A percentile compares a stretch with the other conserved stretches of the same genome.
Evolutionary conservation across 2,797 vertebrate genomes (phyloP).

Genomic region (Mormyrus proboscirostris): DNA sequence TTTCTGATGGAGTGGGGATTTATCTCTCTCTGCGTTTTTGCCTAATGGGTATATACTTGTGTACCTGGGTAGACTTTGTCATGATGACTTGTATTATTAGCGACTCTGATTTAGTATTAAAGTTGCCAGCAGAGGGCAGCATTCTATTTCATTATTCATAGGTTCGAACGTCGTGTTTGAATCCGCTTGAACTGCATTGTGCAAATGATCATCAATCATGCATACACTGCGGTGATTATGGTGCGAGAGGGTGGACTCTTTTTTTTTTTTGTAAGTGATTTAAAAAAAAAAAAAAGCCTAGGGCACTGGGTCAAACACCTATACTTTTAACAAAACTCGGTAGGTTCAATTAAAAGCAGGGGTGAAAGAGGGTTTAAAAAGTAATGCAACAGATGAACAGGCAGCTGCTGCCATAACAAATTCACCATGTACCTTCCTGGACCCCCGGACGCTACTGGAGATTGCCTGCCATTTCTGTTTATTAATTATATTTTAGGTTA

Average conservation of each 20-base stretch:
- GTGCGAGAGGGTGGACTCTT: neutral
- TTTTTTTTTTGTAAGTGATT: neutral
- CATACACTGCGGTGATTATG: neutral
- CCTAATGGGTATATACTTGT: neutral
- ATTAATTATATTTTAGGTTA: constrained; percentile 25
- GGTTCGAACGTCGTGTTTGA: neutral
- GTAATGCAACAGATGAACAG: neutral
- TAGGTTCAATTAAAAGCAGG: neutral
- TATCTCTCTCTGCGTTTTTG: neutral
- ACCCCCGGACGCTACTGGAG: neutral
- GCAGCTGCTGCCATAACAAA: neutral
- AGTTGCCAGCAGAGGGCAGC: constrained; percentile 25
- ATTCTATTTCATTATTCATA: constrained; percentile 10
- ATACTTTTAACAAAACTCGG: neutral
- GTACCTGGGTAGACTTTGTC: neutral
- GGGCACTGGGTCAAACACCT: neutral
- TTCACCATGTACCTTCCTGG: neutral
- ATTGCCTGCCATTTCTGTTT: constrained; percentile 12
- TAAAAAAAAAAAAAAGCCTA: neutral
- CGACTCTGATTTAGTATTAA: neutral
- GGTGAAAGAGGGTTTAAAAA: neutral
- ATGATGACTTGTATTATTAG: neutral
- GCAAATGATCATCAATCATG: neutral
- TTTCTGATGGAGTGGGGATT: neutral
- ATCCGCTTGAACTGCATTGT: constrained; percentile 6